Percentiles rank a stretch among this genome's conserved stretches.
Conservation (phyloP, 1,140 invertebrate species). For the Aphelenchoides fujianensis region DNA sequence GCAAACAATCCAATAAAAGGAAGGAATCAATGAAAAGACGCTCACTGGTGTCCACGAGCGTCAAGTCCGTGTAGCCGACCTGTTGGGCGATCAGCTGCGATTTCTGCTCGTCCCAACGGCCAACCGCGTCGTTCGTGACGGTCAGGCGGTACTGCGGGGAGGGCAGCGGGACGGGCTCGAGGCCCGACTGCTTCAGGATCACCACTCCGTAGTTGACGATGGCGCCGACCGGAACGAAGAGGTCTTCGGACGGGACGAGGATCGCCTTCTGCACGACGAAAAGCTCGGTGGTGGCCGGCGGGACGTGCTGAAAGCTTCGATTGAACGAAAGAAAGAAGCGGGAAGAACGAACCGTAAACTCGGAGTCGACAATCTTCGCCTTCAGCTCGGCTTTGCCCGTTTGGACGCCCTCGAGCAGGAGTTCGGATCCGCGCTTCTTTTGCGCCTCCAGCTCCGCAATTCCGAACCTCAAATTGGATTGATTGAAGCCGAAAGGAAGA, state of each 20-base stretch:
- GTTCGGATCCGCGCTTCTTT: conserved; percentile 70
- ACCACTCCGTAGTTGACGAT: conserved; percentile 73
- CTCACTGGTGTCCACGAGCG: conserved; percentile 66
- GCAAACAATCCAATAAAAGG: neutral
- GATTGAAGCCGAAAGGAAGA: no score
- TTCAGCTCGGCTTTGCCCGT: conserved; percentile 78
- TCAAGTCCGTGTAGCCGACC: conserved; percentile 70
- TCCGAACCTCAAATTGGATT: conserved; percentile 62
- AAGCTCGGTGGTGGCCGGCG: conserved; percentile 63
- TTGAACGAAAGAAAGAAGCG: no score
- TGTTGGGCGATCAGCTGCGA: conserved; percentile 67
- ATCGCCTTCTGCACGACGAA: conserved; percentile 80
- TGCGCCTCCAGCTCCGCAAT: conserved; percentile 74
- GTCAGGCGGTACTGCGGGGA: conserved; percentile 75
- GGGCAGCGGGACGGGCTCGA: conserved; percentile 69
- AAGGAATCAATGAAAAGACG: conserved; percentile 17
- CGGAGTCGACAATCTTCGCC: conserved; percentile 65
- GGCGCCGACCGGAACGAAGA: conserved; percentile 73
- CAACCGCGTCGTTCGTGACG: conserved; percentile 69
- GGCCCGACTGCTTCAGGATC: conserved; percentile 69
- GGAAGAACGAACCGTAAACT: no score
- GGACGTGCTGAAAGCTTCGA: conserved; percentile 50
- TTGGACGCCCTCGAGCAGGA: conserved; percentile 85
- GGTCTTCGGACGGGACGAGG: conserved; percentile 73
- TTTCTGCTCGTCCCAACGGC: conserved; percentile 65